phyloP scores from a whole-genome alignment of 2,797 vertebrate species.

The Cheracebus regulus region DNA sequence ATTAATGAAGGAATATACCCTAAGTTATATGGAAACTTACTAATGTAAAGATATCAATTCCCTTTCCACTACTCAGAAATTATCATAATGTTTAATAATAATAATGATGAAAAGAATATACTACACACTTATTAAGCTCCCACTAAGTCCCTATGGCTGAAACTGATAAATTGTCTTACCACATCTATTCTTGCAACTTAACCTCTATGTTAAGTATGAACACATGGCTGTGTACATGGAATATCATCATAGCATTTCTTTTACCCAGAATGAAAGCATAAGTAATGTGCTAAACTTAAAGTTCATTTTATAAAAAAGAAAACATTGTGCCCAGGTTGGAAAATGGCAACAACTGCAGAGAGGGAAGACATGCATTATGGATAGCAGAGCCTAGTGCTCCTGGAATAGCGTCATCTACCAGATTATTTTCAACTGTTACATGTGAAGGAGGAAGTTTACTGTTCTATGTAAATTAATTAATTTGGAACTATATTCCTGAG shows the following conservation, averaged over 20 bases:
- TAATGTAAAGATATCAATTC: background rate
- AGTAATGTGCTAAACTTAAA: background rate
- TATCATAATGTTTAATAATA: background rate
- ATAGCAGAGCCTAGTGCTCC: too few species aligned
- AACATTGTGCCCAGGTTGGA: background rate
- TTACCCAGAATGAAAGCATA: background rate
- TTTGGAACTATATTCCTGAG: background rate
- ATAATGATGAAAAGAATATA: background rate
- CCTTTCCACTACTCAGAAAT: background rate
- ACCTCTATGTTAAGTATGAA: background rate
- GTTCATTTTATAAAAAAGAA: background rate
- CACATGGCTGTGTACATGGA: background rate
- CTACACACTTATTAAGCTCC: background rate
- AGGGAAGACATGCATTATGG: background rate
- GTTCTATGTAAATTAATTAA: background rate
- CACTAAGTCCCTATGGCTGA: background rate
- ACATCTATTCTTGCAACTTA: background rate
- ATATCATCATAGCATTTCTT: background rate
- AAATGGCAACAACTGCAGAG: background rate
- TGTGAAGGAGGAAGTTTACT: background rate
- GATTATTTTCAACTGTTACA: background rate
- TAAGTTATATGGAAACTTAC: background rate
- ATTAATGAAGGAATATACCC: background rate
- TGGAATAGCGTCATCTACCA: background rate
- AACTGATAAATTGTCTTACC: background rate